Evolutionary conservation across 2,888 invertebrate species (phyloP), one percentile per base, ranked within the genome.

Genomic region (Platerodrilus igneus): DNA sequence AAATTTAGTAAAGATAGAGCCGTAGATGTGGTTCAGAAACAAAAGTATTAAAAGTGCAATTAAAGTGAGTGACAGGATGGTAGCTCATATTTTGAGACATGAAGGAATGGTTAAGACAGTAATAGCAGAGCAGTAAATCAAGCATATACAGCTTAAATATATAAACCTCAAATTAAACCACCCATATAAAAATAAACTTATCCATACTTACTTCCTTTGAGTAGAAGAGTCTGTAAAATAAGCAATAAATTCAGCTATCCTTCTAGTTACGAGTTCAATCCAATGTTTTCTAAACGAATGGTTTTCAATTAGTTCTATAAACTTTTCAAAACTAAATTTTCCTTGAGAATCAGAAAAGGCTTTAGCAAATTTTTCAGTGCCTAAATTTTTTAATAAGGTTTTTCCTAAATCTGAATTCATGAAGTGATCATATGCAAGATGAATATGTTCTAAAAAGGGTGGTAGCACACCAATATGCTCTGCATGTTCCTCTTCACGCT

Each of bases 231-330:
- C 83, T 0, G 87, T 78, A 11, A 86, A 60, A 50, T 85, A 80
- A 11, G 83, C 77, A 17, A 85, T 76, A 73, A 82, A 78, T 37
- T 83, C 81, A 0, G 86, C 83, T 46, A 89, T 68, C 57, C 83
- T 85, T 46, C 78, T 76, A 1, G 87, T 83, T 5, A 86, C 76
- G 3, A 80, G 77, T 54, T 80, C 80, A 49, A 89, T 83, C 89
- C 89, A 89, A 48, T 84, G 79, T 30, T 84, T 76, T 47, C 89
- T 77, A 56, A 87, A 83, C 28, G 81, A 79, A 39, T 83, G 85
- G 60, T 88, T 87, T 60, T 89, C 86, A 51, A 90, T 77, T 51
- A 83, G 81, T 55, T 82, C 83, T 51, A 86, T 76, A 57, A 89
- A 79, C 47, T 77, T 74, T 26, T 80, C 80, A 52, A 85, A 84